phyloP scores from a whole-genome alignment of 2,113 vertebrate genomes.

The Sclerurus mexicanus region DNA sequence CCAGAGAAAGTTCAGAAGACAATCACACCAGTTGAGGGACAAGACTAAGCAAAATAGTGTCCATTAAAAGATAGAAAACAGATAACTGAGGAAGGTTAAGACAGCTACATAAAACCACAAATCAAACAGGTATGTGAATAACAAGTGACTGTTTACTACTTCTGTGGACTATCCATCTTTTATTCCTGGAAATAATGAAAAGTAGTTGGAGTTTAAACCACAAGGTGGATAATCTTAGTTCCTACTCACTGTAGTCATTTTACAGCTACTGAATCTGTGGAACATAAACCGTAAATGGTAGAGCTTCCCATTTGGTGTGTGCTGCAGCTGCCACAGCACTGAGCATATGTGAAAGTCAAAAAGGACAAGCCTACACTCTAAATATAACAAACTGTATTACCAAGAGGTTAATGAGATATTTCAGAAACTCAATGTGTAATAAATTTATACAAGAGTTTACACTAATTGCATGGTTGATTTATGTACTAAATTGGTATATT shows the following conservation, averaged over 20 bases:
- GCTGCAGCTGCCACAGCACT: neutral
- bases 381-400: neutral
- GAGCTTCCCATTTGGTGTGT: neutral
- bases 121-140: neutral
- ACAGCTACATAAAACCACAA: neutral
- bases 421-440: neutral
- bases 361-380: neutral
- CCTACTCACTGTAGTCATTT: neutral
- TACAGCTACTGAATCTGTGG: neutral
- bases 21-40: neutral
- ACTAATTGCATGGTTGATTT: neutral
- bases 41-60: neutral
- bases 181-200: neutral
- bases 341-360: neutral
- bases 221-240: neutral
- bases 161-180: neutral
- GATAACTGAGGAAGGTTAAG: neutral
- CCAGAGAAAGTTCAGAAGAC: neutral
- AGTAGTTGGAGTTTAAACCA: neutral
- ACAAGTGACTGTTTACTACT: neutral
- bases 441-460: neutral
- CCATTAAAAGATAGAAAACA: neutral
- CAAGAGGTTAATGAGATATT: neutral
- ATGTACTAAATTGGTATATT: neutral
- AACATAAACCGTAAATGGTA: neutral